Evolutionary conservation across 2,113 vertebrate genomes (phyloP).

Genomic region (Atlantisia rogersi): DNA sequence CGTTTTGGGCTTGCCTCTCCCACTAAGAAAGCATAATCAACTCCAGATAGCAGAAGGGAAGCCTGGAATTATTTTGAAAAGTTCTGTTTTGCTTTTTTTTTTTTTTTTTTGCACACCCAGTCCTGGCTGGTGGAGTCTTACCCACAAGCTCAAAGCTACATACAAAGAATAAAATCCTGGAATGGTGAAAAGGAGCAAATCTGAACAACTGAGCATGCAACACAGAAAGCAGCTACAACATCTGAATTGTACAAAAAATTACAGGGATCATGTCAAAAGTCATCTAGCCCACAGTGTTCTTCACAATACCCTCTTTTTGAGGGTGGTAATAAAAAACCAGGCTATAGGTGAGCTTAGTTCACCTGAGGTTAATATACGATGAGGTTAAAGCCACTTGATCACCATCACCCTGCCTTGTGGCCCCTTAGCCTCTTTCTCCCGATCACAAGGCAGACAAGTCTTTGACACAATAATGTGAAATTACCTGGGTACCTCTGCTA

Average conservation of each 20-base stretch:
- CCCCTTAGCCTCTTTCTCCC: not conserved
- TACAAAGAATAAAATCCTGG: not conserved
- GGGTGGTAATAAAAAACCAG: not conserved
- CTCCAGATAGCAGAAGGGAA: not conserved
- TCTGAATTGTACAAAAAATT: not conserved
- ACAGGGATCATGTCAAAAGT: not conserved
- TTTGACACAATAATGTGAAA: not conserved
- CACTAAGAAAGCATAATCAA: not conserved
- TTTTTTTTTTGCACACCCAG: not conserved
- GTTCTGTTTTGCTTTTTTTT: not conserved
- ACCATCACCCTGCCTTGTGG: not conserved
- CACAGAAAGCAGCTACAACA: not conserved
- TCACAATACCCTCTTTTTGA: not conserved
- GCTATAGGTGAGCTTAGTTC: not conserved
- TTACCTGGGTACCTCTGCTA: accelerated
- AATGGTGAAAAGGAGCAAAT: not conserved
- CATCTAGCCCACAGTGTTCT: not conserved
- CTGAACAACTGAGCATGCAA: not conserved
- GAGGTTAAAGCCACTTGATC: not conserved
- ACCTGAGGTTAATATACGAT: too few relatives aligned
- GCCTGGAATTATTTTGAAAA: not conserved
- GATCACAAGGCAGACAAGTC: not conserved
- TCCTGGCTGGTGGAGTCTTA: not conserved
- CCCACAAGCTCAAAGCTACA: not conserved
- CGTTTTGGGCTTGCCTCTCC: not conserved